Evolutionary conservation across 2,113 vertebrate species (phyloP).

Genomic region (Butorides virescens): DNA sequence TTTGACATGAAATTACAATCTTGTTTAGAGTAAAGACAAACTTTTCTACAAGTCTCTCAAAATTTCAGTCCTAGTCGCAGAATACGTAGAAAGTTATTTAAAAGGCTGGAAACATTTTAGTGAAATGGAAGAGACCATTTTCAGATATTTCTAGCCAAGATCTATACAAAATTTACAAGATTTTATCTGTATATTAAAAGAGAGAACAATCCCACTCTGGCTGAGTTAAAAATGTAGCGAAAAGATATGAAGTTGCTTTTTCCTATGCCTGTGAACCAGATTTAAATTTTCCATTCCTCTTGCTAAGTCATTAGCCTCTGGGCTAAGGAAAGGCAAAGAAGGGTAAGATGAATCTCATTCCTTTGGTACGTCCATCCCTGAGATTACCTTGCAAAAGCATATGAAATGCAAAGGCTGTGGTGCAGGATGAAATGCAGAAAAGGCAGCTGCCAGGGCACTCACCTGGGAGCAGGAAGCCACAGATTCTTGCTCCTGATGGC

Average conservation of each 20-base stretch:
- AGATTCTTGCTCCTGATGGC: not conserved
- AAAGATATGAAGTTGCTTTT: not conserved
- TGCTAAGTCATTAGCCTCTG: not conserved
- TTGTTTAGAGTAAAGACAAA: not conserved
- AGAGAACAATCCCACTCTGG: not conserved
- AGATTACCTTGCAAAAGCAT: not conserved
- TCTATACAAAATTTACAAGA: not conserved
- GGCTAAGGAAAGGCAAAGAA: not conserved
- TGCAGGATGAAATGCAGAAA: not conserved
- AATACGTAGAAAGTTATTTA: not conserved
- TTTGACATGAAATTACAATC: not conserved
- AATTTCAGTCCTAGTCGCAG: not conserved
- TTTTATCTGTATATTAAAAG: not conserved
- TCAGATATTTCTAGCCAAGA: not conserved
- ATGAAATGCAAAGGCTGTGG: not conserved
- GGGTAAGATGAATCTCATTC: not conserved
- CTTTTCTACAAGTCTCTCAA: not conserved
- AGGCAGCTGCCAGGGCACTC: not conserved
- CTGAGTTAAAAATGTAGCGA: slow-evolving; percentile 20
- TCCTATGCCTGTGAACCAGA: not conserved
- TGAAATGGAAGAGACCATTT: not conserved
- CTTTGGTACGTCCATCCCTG: not conserved
- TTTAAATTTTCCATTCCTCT: not conserved
- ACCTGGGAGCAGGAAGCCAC: not conserved
- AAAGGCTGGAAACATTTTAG: not conserved